phyloP scores from a whole-genome alignment of 2,797 vertebrate genomes.

The Paratrypauchen microcephalus region DNA sequence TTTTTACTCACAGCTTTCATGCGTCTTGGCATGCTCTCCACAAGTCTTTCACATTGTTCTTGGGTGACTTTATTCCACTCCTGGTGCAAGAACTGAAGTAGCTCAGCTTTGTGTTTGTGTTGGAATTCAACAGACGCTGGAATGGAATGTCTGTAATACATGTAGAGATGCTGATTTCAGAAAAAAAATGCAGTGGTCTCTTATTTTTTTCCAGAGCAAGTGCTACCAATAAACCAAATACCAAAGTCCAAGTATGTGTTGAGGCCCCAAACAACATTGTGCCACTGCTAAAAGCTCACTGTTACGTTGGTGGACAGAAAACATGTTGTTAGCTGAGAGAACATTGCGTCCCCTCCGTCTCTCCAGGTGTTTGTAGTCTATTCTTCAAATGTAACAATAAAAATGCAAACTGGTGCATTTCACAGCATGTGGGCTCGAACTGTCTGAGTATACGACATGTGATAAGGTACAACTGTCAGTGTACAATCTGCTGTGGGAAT shows the following conservation, averaged over 20 bases:
- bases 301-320: neutral
- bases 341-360: slow-evolving; percentile 46
- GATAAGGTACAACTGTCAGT: slow-evolving; percentile 32
- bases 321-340: slow-evolving; percentile 8
- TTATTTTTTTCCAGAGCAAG: too few species aligned
- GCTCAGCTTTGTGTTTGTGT: too few species aligned
- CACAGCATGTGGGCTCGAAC: slow-evolving; percentile 53
- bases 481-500: neutral
- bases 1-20: too few species aligned
- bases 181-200: too few species aligned
- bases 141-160: too few species aligned
- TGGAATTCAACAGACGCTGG: too few species aligned
- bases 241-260: neutral
- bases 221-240: too few species aligned
- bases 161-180: too few species aligned
- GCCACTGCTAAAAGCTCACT: neutral
- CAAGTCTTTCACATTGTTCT: too few species aligned
- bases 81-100: too few species aligned
- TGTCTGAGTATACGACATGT: slow-evolving; percentile 39
- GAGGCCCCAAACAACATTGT: neutral
- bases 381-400: slow-evolving; percentile 47
- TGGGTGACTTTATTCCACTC: too few species aligned
- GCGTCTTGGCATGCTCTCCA: too few species aligned
- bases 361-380: slow-evolving; percentile 30
- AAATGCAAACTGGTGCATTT: slow-evolving; percentile 62